Base-by-base conservation (phyloP, 2,797 vertebrate species). In the Sebastes cheni region DNA sequence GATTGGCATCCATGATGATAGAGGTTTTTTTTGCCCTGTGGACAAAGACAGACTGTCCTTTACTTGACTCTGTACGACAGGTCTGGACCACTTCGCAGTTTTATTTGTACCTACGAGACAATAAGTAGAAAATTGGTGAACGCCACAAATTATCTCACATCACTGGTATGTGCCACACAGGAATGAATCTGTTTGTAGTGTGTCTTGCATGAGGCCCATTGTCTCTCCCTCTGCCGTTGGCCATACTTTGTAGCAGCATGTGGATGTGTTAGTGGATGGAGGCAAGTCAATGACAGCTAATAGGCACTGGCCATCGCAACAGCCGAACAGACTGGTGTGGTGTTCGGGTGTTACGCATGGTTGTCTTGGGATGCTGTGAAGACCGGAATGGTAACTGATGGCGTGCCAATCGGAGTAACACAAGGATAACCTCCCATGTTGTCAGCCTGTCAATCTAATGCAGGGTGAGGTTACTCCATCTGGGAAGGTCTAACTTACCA, bases 391-490 rank as follows among this genome's bases (percentile, higher is more conserved):
- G 22, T 7, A 73, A 20, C 34, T 50, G 18, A 50, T 50, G 16
- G 20, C 14, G 12, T 30, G 18, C 12, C 46, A 59, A 18, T 72
- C 39, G 55, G 42, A 70, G 10, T 60, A 67, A 70, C 52, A 74
- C 65, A 72, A 70, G 22, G 62, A 82, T 56, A 72, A 59, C 12
- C 32, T 71, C 59, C 29, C 27, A 22, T 82, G 70, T 66, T 78
- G 27, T 72, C 27, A 78, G 59, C 27, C 67, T 62, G 66, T 30
- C 39, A 29, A 10, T 56, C 5, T 46, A 61, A 65, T 20, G 23
- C 36, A 73, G 12, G 22, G 36, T 46, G 65, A 27, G 32, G 32
- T 58, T 36, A 72, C 32, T 66, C 16, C 60, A 60, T 80, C 71
- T 72, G 39, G 50, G 25, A 61, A 72, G 22, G 50, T 36, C 32